These are phyloP conservation scores for Bujurquina vittata DNA, from an alignment of 2,113 vertebrate genomes.

Conservation along the genomic window DNA sequence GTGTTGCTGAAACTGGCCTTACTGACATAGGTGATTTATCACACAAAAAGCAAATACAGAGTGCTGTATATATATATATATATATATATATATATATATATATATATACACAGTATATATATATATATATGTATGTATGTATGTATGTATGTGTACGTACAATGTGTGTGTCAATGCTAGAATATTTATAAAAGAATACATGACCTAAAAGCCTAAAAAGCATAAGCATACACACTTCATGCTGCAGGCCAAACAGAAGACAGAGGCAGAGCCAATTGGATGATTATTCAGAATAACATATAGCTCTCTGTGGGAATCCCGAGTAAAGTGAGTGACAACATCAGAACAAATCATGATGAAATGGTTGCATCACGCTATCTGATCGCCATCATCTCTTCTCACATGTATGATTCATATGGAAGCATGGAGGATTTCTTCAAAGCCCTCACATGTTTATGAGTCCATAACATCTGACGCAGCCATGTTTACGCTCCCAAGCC, in stretches of 20 bases:
- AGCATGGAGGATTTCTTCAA: constrained; percentile 64
- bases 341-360: constrained; percentile 59
- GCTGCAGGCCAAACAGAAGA: constrained; percentile 27
- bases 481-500: constrained; percentile 74
- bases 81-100: too few relatives aligned
- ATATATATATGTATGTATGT: too few relatives aligned
- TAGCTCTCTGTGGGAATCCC: constrained; percentile 37
- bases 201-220: constrained; percentile 13
- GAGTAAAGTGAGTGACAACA: constrained; percentile 55
- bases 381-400: constrained; percentile 48
- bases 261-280: constrained; percentile 25
- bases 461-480: constrained; percentile 72
- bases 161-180: constrained; percentile 21
- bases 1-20: constrained; percentile 21
- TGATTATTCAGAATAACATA: constrained; percentile 54
- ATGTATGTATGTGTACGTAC: too few relatives aligned
- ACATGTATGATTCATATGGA: constrained; percentile 73
- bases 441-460: constrained; percentile 71
- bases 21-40: constrained; percentile 1
- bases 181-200: constrained; percentile 66
- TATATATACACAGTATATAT: too few relatives aligned
- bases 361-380: constrained; percentile 58
- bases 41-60: too few relatives aligned
- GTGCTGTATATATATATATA: too few relatives aligned
- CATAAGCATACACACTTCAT: background rate